phyloP scores from a whole-genome alignment of 64 coral and sea anemone genomes.

The Montipora sp. region DNA sequence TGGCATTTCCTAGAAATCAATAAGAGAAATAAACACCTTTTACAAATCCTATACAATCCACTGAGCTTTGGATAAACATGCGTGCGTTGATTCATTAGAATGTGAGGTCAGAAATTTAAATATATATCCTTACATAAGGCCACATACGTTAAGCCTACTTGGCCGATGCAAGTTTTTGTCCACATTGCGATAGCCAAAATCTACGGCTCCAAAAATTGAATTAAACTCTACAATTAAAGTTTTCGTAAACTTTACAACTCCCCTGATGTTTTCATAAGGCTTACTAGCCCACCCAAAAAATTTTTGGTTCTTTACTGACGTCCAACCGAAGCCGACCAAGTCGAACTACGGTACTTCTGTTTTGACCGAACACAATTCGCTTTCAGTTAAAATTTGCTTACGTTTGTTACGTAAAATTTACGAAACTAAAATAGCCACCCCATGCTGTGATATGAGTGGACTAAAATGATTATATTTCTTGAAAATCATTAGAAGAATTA shows the following conservation, averaged over 20 bases:
- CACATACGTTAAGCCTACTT: too few relatives aligned
- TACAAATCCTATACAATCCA: not conserved
- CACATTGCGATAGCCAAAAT: too few relatives aligned
- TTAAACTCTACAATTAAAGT: not conserved
- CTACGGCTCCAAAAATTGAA: too few relatives aligned
- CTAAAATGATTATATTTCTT: not conserved
- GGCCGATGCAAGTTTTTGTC: too few relatives aligned
- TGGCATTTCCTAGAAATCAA: conserved; percentile 72
- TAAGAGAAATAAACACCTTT: not conserved
- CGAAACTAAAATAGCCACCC: not conserved
- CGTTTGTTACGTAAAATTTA: too few relatives aligned
- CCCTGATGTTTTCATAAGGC: too few relatives aligned
- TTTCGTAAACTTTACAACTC: not conserved
- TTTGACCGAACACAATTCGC: too few relatives aligned
- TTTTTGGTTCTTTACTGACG: not conserved
- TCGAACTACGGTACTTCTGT: too few relatives aligned
- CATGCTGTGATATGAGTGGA: not conserved
- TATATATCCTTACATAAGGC: too few relatives aligned
- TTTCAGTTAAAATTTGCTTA: too few relatives aligned
- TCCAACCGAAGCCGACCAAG: not conserved
- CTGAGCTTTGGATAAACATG: not conserved
- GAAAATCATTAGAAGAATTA: not conserved
- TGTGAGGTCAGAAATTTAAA: too few relatives aligned
- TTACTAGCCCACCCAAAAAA: too few relatives aligned
- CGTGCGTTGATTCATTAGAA: not conserved